Evolutionary conservation across 2,113 vertebrate species (phyloP), one percentile per base, ranked within the genome.

Genomic region (Cariama cristata): DNA sequence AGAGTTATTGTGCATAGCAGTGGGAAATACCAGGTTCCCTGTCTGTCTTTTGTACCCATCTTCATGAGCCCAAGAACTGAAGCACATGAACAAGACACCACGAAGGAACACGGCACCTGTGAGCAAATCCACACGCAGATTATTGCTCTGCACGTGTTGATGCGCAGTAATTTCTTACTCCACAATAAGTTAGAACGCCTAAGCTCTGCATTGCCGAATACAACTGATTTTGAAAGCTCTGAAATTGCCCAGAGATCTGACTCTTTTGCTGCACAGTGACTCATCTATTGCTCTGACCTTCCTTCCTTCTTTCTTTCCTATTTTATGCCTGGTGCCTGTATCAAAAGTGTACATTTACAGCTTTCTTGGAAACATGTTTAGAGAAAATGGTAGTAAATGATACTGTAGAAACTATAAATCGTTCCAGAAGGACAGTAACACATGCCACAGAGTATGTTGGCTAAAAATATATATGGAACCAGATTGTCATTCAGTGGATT

Each of bases 21-120:
- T 9, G 27, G 53, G 69, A 56, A 74, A 79, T 5, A 68, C 5
- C 76, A 47, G 9, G 21, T 23, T 79, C 62, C 38, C 44, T 16
- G 2, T 18, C 17, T 52, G 3, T 6, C 21, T 56, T 11, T 27
- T 32, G 21, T 8, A 14, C 66, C 47, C 45, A 20, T 19, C 44
- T 28, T 74, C 35, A 26, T 12, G 44, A 35, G 17, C 32, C 20
- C 24, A 40, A 11, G 33, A 30, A 28, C 17, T 30, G 56, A 40
- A 75, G 32, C 50, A 35, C 18, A 7, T 1, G 32, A 45, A 44
- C 10, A 35, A 63, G 53, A 17, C 33, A 11, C 71, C 27, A 3
- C 1, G 11, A 53, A 35, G 81, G 62, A 83, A 20, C 14, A 33
- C 0, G 4, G 30, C 38, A 35, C 12, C 0, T 0, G 11, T 16